Evolutionary conservation across 2,888 invertebrate genomes (phyloP), one percentile per base, ranked within the genome.

Genomic region (Conops quadrifasciatus): DNA sequence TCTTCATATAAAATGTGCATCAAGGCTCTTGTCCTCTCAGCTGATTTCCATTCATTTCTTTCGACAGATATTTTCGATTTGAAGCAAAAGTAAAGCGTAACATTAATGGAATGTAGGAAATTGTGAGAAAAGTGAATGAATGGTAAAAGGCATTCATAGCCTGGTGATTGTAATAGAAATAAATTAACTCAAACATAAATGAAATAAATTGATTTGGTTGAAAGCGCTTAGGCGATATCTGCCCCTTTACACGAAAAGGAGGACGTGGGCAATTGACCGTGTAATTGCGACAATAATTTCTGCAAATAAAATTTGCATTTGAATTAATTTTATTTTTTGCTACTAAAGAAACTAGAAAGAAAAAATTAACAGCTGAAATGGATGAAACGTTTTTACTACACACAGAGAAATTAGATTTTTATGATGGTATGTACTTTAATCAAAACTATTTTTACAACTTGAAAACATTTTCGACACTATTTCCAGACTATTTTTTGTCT

Each of bases 341-440:
- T 56, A 56, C 19, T 16, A 13, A 56, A 13, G 13, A 21, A 24
- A 26, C 28, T 26, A 2, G 24, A 30, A 36, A 26, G 49, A 62
- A 59, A 67, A 47, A 26, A 59, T 60, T 47, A 11, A 67, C 63
- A 43, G 43, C 26, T 51, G 80, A 79, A 74, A 85, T 85, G 84
- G 84, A 84, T 76, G 85, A 85, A 74, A 85, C 84, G 67, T 84
- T 85, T 72, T 81, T 84, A 70, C 75, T 84, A 68, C 84, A 84
- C 78, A 82, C 81, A 77, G 85, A 83, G 73, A 84, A 83, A 74
- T 79, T 84, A 43, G 84, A 84, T 75, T 82, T 84, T 65, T 84
- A 82, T 74, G 84, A 84, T 77, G 84, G 84, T 85, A 75, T 79
- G 80, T 78, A 68, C 9, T 63, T 28, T 47, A 19, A 43, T 71